Evolutionary conservation across 2,888 invertebrate species (phyloP).

Genomic region (Netelia inedita): DNA sequence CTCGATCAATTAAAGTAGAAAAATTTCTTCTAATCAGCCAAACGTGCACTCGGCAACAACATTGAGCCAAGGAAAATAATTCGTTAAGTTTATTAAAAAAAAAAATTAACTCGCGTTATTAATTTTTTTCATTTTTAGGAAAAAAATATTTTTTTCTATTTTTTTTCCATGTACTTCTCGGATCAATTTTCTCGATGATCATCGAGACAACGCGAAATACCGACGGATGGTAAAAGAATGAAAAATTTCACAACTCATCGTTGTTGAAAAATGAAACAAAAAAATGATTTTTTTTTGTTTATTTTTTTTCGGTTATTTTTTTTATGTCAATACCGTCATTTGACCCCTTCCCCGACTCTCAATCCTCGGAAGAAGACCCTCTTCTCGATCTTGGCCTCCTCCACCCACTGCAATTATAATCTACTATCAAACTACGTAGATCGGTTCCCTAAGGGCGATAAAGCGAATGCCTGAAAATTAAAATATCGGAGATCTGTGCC

Average conservation of each 20-base stretch:
- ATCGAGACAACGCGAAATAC: background rate
- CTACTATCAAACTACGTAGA: conserved; percentile 82
- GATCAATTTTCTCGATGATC: background rate
- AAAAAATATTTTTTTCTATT: background rate
- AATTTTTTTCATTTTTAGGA: background rate
- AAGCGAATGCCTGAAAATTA: conserved; percentile 58
- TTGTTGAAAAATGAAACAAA: background rate
- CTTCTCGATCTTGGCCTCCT: conserved; percentile 80
- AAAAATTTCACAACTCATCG: background rate
- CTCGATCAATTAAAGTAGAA: no score
- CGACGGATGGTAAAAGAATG: background rate
- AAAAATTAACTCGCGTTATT: no score
- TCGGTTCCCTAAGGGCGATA: conserved; percentile 74
- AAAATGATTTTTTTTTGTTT: background rate
- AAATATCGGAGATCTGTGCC: conserved; percentile 49
- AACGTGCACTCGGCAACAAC: no score
- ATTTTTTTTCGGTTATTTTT: conserved; percentile 1
- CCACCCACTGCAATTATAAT: conserved; percentile 85
- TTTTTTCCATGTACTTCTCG: background rate
- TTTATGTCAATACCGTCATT: conserved; percentile 80
- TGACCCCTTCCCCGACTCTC: conserved; percentile 83
- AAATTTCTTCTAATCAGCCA: no score
- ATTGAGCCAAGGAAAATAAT: no score
- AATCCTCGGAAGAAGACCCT: conserved; percentile 83
- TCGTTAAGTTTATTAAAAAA: no score